Evolutionary conservation across 2,888 invertebrate genomes (phyloP), one percentile per base, ranked within the genome.

Genomic region (Pemphredon lugubris): DNA sequence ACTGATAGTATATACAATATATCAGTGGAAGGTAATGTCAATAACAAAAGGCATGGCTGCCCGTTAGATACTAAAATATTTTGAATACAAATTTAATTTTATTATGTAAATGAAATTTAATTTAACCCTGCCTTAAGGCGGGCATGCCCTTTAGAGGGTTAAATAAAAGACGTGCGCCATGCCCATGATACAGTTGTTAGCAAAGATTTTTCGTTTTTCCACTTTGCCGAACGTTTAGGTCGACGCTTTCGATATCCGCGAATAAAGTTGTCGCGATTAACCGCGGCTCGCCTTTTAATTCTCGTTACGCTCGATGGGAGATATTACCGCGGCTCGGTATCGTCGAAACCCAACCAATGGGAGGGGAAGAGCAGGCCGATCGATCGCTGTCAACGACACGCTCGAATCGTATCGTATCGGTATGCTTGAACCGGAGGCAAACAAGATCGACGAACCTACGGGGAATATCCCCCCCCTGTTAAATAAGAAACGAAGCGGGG

Each of bases 241-340:
- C 26, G 4, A 26, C 26, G 4, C 26, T 14, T 16, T 3, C 18
- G 40, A 16, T n/a, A 5, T 20, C 14, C 26, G 4, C 37, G 45
- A n/a, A 18, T 5, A 44, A 13, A 16, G 0, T 16, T 1, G 39
- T 16, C 18, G 64, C 63, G 79, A 79, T 83, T 81, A 81, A 81
- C 75, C 81, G 23, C 50, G 54, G 57, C 48, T 57, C 44, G 75
- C 70, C 76, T 81, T 83, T 82, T 79, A 73, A 81, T 77, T 79
- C 64, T 32, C 65, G 40, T 47, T 47, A 32, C 75, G 14, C 23
- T 50, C 72, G 76, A 69, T 76, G 60, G n/a, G 77, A 79, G 75
- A 78, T 79, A 79, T 81, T 71, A 69, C 18, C 50, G 20, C 18
- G 23, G 39, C 18, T 58, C 30, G 73, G 26, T 57, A 48, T 70